Evolutionary conservation across 2,113 vertebrate species (phyloP), one percentile per base, ranked within the genome.

Genomic region (Grallaria varia): DNA sequence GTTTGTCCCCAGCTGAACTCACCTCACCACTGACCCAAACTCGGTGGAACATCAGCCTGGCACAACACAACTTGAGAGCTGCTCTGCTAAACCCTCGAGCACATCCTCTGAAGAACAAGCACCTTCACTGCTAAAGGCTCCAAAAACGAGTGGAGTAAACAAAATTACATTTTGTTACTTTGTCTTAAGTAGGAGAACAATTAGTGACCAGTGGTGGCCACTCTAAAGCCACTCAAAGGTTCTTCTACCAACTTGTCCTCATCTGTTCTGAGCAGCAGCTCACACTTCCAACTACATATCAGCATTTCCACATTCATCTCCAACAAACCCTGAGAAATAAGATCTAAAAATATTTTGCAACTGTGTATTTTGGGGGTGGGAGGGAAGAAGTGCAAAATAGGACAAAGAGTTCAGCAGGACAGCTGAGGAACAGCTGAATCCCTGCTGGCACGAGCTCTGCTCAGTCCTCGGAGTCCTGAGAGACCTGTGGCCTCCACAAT

Each of bases 361-460:
- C 62, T 72, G 52, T 64, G 40, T 90, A 88, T 88, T 93, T 92
- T 62, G 56, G n/a, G 77, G 78, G 40, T 78, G 82, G 90, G 64
- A 87, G 78, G 81, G 85, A 89, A 94, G 91, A 89, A 81, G 60
- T 45, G 83, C 79, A 91, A 94, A 85, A 84, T 25, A 62, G 8
- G 42, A 95, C 87, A 58, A 69, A 72, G 72, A 72, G 63, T 87
- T 88, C 20, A 80, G 82, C 63, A 85, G 69, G 90, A 96, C 96
- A 97, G 94, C 94, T 97, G 96, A 92, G 82, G 74, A 90, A 81
- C 95, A 97, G 92, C 92, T 96, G 94, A 95, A 72, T 33, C 71
- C 53, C 76, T 37, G 35, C 58, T 28, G 60, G 44, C 44, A 66
- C 1, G 3, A 72, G 66, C 50, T 69, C 50, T 84, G 55, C 55